Conservation (phyloP, 1,140 invertebrate species). For the Hycleus cichorii region DNA sequence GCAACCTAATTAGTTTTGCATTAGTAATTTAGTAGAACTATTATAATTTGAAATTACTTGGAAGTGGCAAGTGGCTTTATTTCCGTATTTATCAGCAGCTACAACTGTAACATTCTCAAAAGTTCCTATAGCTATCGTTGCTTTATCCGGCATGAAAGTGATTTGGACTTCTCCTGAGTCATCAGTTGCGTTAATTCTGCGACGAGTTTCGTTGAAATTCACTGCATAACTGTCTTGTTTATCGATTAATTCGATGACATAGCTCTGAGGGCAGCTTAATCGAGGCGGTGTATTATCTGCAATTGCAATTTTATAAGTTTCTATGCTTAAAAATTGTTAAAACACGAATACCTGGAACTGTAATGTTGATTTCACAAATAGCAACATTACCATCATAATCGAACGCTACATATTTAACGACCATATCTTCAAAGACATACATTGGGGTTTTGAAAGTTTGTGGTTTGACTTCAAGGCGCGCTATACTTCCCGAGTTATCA, state of each 20-base stretch:
- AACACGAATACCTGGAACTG: constrained; percentile 59
- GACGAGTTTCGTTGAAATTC: constrained; percentile 86
- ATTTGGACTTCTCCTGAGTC: constrained; percentile 81
- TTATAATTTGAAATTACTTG: constrained; percentile 54
- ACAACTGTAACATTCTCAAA: constrained; percentile 93
- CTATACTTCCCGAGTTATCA: constrained; percentile 92
- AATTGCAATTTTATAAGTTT: constrained; percentile 14
- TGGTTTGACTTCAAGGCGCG: constrained; percentile 83
- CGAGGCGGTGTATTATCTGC: constrained; percentile 87
- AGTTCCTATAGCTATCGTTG: constrained; percentile 79
- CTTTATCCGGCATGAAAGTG: constrained; percentile 76
- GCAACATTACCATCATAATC: constrained; percentile 96
- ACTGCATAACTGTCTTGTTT: constrained; percentile 84
- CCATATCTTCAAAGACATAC: constrained; percentile 82
- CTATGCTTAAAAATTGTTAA: constrained; percentile 2
- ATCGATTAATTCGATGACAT: constrained; percentile 86
- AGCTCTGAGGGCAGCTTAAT: constrained; percentile 90
- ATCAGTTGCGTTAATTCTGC: constrained; percentile 80
- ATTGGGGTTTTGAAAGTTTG: constrained; percentile 84
- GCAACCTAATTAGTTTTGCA: constrained; percentile 49
- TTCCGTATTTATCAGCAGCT: constrained; percentile 82
- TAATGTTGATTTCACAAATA: constrained; percentile 93
- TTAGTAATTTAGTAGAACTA: background rate
- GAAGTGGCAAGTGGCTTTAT: constrained; percentile 87
- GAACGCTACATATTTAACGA: constrained; percentile 91